These are phyloP conservation scores for Daboia siamensis DNA, from an alignment of 2,113 vertebrate species.

Conservation along the genomic window DNA sequence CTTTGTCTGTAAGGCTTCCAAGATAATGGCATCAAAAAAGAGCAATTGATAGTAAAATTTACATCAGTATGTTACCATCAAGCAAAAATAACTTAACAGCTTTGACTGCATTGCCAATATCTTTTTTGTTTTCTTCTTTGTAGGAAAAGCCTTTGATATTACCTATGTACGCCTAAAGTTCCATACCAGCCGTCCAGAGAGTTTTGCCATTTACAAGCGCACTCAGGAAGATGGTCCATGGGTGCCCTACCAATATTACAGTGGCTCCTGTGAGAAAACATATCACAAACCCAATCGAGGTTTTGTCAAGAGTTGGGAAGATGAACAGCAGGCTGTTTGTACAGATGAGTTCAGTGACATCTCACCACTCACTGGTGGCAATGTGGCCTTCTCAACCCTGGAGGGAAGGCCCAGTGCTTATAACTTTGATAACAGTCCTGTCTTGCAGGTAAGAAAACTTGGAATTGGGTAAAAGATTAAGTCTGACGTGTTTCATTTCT, in stretches of 20 bases:
- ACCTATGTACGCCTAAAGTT: constrained; percentile 96
- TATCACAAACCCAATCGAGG: constrained; percentile 80
- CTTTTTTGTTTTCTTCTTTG: not conserved
- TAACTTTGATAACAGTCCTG: constrained; percentile 94
- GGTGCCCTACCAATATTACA: constrained; percentile 97
- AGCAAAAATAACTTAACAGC: not conserved
- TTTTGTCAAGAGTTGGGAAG: constrained; percentile 89
- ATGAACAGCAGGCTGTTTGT: constrained; percentile 93
- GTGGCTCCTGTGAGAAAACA: constrained; percentile 93
- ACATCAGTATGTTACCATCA: not conserved
- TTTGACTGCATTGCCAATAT: not conserved
- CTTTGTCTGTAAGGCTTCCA: not conserved
- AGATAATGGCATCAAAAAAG: not conserved
- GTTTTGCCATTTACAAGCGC: constrained; percentile 95
- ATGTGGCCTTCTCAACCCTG: constrained; percentile 94
- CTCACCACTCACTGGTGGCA: constrained; percentile 93
- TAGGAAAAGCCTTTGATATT: constrained; percentile 97
- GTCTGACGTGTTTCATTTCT: not conserved
- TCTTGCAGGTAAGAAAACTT: constrained; percentile 81
- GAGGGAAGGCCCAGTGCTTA: constrained; percentile 94
- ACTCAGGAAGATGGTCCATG: constrained; percentile 79
- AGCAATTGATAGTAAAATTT: not conserved
- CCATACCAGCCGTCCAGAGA: constrained; percentile 95
- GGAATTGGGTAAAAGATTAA: not conserved
- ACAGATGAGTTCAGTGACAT: constrained; percentile 98